Conservation (phyloP, 2,888 invertebrate species). For the Parnassius glacialis region DNA sequence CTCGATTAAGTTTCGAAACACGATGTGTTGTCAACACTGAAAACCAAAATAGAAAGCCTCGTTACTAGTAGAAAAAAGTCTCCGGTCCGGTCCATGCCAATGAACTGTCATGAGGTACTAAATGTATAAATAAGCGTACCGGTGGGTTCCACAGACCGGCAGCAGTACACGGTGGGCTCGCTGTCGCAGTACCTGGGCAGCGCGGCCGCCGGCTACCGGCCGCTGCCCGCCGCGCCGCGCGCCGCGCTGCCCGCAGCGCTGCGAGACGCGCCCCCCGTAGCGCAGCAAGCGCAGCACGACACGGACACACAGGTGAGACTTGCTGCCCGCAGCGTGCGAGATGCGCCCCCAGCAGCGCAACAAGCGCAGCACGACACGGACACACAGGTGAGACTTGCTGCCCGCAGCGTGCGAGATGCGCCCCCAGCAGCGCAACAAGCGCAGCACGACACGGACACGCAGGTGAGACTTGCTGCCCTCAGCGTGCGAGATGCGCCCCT, state of each 20-base stretch:
- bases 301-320: conserved; percentile 2
- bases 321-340: conserved; percentile 87
- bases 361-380: neutral
- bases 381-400: conserved; percentile 52
- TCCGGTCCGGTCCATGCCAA: too few species aligned
- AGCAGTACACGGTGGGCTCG: conserved; percentile 95
- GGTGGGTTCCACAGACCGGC: conserved; percentile 81
- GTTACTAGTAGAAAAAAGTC: too few species aligned
- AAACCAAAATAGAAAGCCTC: too few species aligned
- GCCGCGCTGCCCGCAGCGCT: conserved; percentile 87
- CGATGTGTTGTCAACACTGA: too few species aligned
- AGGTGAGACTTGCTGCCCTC: conserved; percentile 80
- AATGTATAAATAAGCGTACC: too few species aligned
- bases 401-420: conserved; percentile 87
- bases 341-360: conserved; percentile 51
- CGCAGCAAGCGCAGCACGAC: conserved; percentile 16
- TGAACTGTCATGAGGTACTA: too few species aligned
- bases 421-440: conserved; percentile 27
- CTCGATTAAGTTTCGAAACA: too few species aligned
- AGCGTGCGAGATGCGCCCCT: conserved; percentile 82
- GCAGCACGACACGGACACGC: conserved; percentile 1
- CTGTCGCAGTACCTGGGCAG: conserved; percentile 96
- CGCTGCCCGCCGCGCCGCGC: conserved; percentile 91
- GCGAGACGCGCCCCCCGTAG: conserved; percentile 77
- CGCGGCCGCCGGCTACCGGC: conserved; percentile 92